A percentile compares a stretch with the other conserved stretches of the same genome.
phyloP scores from a whole-genome alignment of 2,888 invertebrate genomes.

The Homarus gammarus region DNA sequence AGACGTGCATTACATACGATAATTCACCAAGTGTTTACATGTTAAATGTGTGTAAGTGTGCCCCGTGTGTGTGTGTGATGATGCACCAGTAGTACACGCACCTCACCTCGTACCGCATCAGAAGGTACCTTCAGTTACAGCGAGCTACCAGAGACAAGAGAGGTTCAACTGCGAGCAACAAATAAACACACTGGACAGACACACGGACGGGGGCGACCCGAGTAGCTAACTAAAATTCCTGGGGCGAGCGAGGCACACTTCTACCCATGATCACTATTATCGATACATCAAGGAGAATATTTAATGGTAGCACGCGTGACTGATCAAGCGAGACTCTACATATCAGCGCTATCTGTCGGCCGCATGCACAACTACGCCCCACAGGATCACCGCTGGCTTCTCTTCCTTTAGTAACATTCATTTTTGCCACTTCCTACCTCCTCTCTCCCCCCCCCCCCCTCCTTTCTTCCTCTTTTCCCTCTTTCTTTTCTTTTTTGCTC shows the following conservation, averaged over 20 bases:
- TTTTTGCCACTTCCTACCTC: no score
- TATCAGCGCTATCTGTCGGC: slow-evolving; percentile 13
- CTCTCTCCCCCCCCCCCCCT: no score
- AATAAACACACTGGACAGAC: not conserved
- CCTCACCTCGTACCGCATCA: no score
- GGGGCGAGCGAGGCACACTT: not conserved
- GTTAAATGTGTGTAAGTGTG: not conserved
- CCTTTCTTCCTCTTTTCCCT: no score
- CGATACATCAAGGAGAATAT: slow-evolving; percentile 47
- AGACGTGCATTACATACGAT: not conserved
- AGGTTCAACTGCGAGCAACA: not conserved
- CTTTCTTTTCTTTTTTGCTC: no score
- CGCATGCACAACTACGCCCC: not conserved
- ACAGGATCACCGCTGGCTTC: not conserved
- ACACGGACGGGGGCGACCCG: not conserved
- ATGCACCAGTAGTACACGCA: no score
- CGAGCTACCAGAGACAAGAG: not conserved
- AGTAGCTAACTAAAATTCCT: slow-evolving; percentile 4
- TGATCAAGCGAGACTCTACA: slow-evolving; percentile 38
- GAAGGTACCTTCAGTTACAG: no score
- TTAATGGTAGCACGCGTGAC: slow-evolving; percentile 38
- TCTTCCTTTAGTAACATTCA: not conserved
- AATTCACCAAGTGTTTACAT: not conserved
- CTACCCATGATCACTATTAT: slow-evolving; percentile 26
- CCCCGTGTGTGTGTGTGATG: not conserved